These are phyloP conservation scores for Tiliacea citrago DNA, from an alignment of 2,888 invertebrate genomes.

Conservation along the genomic window DNA sequence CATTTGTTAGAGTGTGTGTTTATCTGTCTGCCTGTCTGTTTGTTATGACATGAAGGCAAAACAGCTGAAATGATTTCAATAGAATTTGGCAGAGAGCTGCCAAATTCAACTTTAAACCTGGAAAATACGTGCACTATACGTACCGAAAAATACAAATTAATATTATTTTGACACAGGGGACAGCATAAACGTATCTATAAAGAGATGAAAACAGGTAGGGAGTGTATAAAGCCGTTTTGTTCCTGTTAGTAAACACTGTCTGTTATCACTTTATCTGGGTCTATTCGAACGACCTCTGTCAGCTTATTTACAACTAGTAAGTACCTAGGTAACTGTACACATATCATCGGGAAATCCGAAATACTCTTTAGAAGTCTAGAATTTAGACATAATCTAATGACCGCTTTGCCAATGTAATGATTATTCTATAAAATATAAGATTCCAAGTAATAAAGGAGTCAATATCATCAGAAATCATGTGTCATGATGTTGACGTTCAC, in stretches of 20 bases:
- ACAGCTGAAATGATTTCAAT: slow-evolving; percentile 8
- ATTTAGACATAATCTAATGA: not conserved
- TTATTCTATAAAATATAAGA: not conserved
- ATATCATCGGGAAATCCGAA: not conserved
- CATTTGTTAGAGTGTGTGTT: not conserved
- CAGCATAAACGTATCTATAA: no score
- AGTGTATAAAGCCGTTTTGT: not conserved
- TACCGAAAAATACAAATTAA: no score
- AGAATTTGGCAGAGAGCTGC: not conserved
- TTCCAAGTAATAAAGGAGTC: not conserved
- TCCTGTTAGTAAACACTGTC: not conserved
- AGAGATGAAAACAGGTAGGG: not conserved
- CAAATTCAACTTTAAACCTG: not conserved
- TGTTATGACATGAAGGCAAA: slow-evolving; percentile 20
- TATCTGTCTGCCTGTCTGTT: slow-evolving; percentile 20
- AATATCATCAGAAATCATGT: not conserved
- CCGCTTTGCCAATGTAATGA: not conserved
- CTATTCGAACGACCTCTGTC: not conserved
- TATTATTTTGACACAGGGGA: not conserved
- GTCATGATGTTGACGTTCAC: not conserved
- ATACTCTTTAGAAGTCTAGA: not conserved
- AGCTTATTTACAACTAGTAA: not conserved
- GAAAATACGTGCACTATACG: not conserved
- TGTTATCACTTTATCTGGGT: not conserved
- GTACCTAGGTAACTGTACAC: no score